A percentile compares a stretch with the other conserved stretches of the same genome.
phyloP scores from a whole-genome alignment of 2,888 invertebrate species.

The Ceriagrion tenellum region DNA sequence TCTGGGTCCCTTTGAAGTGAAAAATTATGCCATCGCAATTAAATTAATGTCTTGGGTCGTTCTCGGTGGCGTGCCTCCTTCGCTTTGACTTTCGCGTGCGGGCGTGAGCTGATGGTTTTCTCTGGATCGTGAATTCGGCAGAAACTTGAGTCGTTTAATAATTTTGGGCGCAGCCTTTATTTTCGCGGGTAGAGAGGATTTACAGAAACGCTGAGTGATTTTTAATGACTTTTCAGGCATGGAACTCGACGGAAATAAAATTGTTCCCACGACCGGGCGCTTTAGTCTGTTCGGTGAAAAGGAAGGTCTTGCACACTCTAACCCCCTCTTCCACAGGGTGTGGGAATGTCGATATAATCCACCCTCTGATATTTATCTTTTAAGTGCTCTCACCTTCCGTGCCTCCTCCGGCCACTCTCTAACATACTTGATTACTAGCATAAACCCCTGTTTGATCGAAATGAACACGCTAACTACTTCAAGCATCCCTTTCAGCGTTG shows the following conservation, averaged over 20 bases:
- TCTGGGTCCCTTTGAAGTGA: background rate
- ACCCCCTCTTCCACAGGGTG: background rate
- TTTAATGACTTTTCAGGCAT: background rate
- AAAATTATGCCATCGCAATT: conserved; percentile 13
- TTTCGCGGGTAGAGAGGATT: background rate
- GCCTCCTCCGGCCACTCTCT: background rate
- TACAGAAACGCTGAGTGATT: background rate
- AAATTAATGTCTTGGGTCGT: background rate
- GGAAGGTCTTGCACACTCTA: background rate
- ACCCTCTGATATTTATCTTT: background rate
- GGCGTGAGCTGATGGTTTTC: background rate
- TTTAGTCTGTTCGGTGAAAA: background rate
- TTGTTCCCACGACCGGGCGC: background rate
- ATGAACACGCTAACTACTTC: background rate
- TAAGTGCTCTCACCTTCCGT: background rate
- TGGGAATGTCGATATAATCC: background rate
- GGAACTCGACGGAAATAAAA: background rate
- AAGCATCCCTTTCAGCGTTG: no score
- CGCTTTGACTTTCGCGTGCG: background rate
- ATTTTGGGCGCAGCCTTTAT: background rate
- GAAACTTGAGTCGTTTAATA: background rate
- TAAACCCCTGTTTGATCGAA: background rate
- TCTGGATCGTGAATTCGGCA: background rate
- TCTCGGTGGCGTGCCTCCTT: background rate
- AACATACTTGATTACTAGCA: background rate